Evolutionary conservation across 2,888 invertebrate genomes (phyloP), one percentile per base, ranked within the genome.

Genomic region (Abrostola triplasia): DNA sequence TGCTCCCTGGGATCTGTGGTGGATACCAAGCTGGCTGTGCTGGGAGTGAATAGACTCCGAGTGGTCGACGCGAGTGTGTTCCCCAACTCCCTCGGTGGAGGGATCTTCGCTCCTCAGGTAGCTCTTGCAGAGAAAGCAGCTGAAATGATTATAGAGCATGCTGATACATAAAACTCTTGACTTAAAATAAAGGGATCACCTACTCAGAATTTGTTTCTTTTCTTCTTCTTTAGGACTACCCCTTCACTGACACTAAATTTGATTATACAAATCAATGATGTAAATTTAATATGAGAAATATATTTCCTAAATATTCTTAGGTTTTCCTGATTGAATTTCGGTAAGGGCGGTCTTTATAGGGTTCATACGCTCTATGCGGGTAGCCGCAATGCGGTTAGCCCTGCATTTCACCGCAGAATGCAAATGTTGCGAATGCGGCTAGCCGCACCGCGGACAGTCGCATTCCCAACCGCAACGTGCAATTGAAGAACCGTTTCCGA

Each of bases 1-100:
- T 73, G 73, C 51, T 50, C 68, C 6, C 68, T 73, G 54, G 72
- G 72, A 2, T 41, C 62, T 5, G 72, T 71, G 1, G 72, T 73
- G 2, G 64, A 73, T 37, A 51, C 10, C 6, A 44, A 56, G 8
- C 41, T 73, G 9, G 47, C 13, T 0, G 72, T 73, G 2, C 37
- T 47, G 0, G 73, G 73, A 37, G 64, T 65, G 1, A 35, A 61
- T 0, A 42, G 10, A 1, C 55, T 70, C n/a, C 58, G 70, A 6
- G 52, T 70, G 1, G 61, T 58, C 0, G 70, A 50, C 38, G 40
- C 57, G 0, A 65, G 70, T 49, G 24, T 70, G 10, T 9, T 70
- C 0, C 70, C 70, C 1, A 55, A 48, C 24, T 9, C 44, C 0
- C 9, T 69, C 12, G 59, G 64, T 11, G 24, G 59, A 44, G 4